Evolutionary conservation across 2,888 invertebrate species (phyloP).

Genomic region (Dryobota labecula): DNA sequence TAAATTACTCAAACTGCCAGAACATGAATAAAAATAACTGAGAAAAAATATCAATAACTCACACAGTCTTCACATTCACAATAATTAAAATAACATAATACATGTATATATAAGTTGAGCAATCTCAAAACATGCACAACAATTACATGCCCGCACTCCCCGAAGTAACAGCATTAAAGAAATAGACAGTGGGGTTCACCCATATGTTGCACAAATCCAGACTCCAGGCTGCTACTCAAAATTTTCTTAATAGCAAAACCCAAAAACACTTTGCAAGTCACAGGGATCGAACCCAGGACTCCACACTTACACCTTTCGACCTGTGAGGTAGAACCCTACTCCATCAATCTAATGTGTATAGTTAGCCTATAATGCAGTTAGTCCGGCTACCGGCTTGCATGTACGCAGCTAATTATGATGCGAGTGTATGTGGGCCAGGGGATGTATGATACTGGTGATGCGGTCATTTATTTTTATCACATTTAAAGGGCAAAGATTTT

Average conservation of each 20-base stretch:
- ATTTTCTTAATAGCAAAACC: not conserved
- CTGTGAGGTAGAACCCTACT: not conserved
- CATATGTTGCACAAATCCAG: not conserved
- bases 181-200: not conserved
- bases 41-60: too few relatives aligned
- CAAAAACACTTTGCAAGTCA: not conserved
- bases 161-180: not conserved
- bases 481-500: not conserved
- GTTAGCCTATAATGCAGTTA: constrained; percentile 38
- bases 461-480: constrained; percentile 55
- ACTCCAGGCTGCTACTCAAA: too few relatives aligned
- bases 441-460: constrained; percentile 45
- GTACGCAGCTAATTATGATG: constrained; percentile 70
- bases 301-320: not conserved
- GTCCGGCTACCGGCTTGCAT: constrained; percentile 64
- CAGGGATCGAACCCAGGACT: not conserved
- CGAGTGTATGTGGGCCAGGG: constrained; percentile 58
- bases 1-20: too few relatives aligned
- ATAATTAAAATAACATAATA: too few relatives aligned
- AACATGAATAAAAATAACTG: too few relatives aligned
- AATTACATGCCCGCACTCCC: not conserved
- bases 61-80: too few relatives aligned
- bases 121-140: too few relatives aligned
- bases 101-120: too few relatives aligned
- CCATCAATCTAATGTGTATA: constrained; percentile 10